Percentiles rank a stretch among this genome's conserved stretches.
Conservation (phyloP, 2,797 vertebrate genomes). For the Lagodon rhomboides region DNA sequence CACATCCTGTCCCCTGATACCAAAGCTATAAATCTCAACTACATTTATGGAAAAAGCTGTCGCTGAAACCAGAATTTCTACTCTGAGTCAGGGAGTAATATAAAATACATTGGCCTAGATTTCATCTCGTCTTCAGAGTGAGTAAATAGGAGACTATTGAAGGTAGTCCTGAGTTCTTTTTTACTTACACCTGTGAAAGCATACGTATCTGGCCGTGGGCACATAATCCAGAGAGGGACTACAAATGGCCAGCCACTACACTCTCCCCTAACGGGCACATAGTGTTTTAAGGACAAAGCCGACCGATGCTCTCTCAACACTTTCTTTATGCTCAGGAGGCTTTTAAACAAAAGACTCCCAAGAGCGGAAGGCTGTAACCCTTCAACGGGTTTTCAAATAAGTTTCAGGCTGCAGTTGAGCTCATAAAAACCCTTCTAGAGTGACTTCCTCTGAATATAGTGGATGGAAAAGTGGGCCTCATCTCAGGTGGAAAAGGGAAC, state of each 20-base stretch:
- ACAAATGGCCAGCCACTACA: conserved; percentile 38
- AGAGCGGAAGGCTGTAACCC: conserved; percentile 35
- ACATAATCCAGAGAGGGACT: conserved; percentile 32
- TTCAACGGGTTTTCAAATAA: conserved; percentile 61
- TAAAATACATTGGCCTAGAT: conserved; percentile 45
- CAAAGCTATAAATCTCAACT: conserved; percentile 58
- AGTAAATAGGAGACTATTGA: conserved; percentile 39
- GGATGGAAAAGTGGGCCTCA: conserved; percentile 53
- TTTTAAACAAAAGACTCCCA: conserved; percentile 52
- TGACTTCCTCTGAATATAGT: conserved; percentile 42
- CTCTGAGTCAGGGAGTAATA: conserved; percentile 24
- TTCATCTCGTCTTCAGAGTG: conserved; percentile 28
- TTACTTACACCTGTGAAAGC: conserved; percentile 7
- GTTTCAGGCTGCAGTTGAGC: conserved; percentile 51
- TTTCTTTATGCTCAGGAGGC: conserved; percentile 53
- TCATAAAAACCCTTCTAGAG: conserved; percentile 62
- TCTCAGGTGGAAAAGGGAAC: conserved; percentile 62
- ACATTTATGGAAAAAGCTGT: conserved; percentile 37
- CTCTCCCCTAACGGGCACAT: conserved; percentile 39
- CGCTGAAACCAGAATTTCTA: conserved; percentile 50
- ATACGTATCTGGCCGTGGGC: conserved; percentile 25
- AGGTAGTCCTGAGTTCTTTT: conserved; percentile 16
- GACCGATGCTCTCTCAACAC: conserved; percentile 56
- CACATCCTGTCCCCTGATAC: conserved; percentile 62
- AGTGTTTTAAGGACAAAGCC: conserved; percentile 52